phyloP scores from a whole-genome alignment of 2,888 invertebrate genomes.

The Rutpela maculata region DNA sequence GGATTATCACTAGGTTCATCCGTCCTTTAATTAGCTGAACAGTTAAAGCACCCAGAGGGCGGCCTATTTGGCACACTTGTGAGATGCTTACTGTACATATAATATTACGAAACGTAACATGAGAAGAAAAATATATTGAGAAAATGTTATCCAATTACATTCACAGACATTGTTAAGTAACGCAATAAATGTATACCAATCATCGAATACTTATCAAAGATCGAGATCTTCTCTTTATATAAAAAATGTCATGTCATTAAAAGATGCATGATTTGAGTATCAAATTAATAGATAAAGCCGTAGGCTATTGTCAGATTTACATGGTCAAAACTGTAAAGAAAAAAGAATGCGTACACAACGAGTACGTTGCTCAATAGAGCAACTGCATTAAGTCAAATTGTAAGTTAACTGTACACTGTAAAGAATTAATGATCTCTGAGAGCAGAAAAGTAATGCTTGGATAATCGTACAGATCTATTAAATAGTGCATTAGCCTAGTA shows the following conservation, averaged over 20 bases:
- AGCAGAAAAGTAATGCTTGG: conserved; percentile 4
- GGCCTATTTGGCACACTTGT: too few species aligned
- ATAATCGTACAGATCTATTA: neutral
- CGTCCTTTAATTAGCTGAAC: too few species aligned
- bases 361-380: conserved; percentile 16
- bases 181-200: neutral
- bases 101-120: neutral
- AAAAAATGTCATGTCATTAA: conserved; percentile 11
- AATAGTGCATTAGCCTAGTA: conserved; percentile 10
- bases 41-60: too few species aligned
- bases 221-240: neutral
- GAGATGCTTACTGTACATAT: neutral
- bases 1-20: too few species aligned
- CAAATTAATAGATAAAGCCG: conserved; percentile 21
- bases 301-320: conserved; percentile 17
- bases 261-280: neutral
- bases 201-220: neutral
- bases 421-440: conserved; percentile 5
- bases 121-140: neutral
- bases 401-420: conserved; percentile 15
- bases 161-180: neutral
- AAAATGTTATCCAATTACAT: neutral
- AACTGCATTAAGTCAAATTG: conserved; percentile 17
- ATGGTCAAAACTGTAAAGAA: conserved; percentile 9
- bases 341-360: neutral